A percentile compares a stretch with the other conserved stretches of the same genome.
Conservation (phyloP, 2,113 vertebrate species). For the Aegotheles bennettii region DNA sequence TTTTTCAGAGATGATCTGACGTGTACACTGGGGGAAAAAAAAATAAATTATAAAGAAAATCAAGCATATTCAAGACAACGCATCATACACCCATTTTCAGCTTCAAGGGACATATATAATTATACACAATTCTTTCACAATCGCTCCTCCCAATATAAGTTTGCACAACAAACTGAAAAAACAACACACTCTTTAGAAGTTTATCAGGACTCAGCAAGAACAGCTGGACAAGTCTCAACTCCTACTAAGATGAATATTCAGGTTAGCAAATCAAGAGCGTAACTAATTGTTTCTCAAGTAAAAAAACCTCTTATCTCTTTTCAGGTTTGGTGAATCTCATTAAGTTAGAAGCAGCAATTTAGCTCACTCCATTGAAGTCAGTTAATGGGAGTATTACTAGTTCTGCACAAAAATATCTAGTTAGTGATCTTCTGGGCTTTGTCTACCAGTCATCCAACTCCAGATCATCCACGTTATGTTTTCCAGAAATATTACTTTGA, state of each 20-base stretch:
- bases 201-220: constrained; percentile 64
- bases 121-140: constrained; percentile 63
- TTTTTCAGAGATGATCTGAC: constrained; percentile 96
- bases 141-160: constrained; percentile 50
- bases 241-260: constrained; percentile 49
- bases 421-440: not conserved
- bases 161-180: constrained; percentile 64
- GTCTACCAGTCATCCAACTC: not conserved
- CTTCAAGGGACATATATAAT: constrained; percentile 43
- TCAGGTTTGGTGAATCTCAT: constrained; percentile 28
- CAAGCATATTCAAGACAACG: constrained; percentile 16
- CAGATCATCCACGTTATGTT: not conserved
- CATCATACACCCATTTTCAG: constrained; percentile 26
- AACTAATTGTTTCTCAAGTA: constrained; percentile 55
- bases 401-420: not conserved
- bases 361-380: not conserved
- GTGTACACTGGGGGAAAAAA: constrained; percentile 84
- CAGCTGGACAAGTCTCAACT: constrained; percentile 54
- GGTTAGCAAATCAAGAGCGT: constrained; percentile 48
- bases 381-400: not conserved
- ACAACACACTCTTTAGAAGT: constrained; percentile 36
- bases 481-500: not conserved
- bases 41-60: constrained; percentile 21
- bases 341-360: constrained; percentile 40
- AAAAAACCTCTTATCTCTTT: constrained; percentile 20